These are phyloP conservation scores for Gasterosteus aculeatus DNA, from an alignment of 2,113 vertebrate species.

Conservation along the genomic window DNA sequence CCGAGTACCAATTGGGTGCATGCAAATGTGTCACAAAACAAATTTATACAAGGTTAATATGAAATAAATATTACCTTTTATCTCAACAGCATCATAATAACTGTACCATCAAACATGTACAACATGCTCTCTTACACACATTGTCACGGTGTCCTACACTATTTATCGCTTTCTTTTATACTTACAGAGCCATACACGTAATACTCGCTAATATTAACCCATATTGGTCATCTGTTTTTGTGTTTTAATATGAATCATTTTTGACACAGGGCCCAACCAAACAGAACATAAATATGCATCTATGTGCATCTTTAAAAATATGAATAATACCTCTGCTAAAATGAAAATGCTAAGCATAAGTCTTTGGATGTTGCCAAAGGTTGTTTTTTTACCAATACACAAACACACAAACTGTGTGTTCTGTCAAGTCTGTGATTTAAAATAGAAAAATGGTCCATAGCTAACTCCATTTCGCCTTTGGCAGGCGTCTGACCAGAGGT, in stretches of 20 bases:
- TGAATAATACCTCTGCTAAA: background rate
- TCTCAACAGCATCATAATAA: background rate
- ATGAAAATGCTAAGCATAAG: background rate
- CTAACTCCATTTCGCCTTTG: constrained; percentile 24
- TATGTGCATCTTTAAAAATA: background rate
- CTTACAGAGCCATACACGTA: background rate
- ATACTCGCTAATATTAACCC: background rate
- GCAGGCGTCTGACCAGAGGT: constrained; percentile 1
- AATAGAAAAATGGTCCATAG: constrained; percentile 26
- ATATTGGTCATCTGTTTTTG: background rate
- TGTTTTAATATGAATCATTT: background rate
- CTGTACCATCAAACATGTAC: background rate
- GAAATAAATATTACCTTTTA: background rate
- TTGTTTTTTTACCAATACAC: background rate
- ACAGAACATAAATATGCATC: background rate
- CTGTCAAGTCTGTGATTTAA: constrained; percentile 23
- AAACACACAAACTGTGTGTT: constrained; percentile 12
- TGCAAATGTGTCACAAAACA: constrained; percentile 2
- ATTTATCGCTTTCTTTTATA: background rate
- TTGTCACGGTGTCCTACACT: background rate
- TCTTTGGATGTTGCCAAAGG: background rate
- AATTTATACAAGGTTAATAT: background rate
- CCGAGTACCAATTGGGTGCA: background rate
- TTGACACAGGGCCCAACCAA: background rate
- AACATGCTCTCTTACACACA: background rate